These are phyloP conservation scores for Ceraclea dissimilis DNA, from an alignment of 2,888 invertebrate species.

Conservation along the genomic window DNA sequence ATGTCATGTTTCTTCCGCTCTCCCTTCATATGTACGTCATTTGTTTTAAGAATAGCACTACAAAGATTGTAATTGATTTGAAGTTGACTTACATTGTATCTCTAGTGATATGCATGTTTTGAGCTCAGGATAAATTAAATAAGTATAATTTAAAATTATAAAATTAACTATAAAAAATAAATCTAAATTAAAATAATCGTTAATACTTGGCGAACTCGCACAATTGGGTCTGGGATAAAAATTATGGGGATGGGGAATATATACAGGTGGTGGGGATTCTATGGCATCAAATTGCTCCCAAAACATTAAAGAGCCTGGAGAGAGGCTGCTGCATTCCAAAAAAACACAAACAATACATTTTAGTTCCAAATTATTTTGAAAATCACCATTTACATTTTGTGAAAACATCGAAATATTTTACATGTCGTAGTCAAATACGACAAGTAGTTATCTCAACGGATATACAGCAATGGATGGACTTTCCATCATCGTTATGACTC, in stretches of 20 bases:
- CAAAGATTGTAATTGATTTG: too few species aligned
- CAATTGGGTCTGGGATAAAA: constrained; percentile 17
- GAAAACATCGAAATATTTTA: too few species aligned
- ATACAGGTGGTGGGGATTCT: constrained; percentile 60
- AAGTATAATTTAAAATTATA: constrained; percentile 13
- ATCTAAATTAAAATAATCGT: neutral
- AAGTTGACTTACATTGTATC: constrained; percentile 6
- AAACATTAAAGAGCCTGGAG: constrained; percentile 32
- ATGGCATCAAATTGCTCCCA: constrained; percentile 55
- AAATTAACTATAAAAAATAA: constrained; percentile 7
- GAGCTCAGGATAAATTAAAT: constrained; percentile 14
- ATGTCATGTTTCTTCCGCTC: too few species aligned
- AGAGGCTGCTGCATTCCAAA: constrained; percentile 24
- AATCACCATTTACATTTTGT: too few species aligned
- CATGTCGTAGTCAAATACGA: too few species aligned
- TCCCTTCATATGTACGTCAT: too few species aligned
- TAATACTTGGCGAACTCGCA: constrained; percentile 1
- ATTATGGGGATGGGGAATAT: constrained; percentile 61
- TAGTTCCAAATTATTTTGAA: too few species aligned
- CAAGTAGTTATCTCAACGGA: too few species aligned
- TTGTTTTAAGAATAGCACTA: too few species aligned
- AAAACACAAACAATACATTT: constrained; percentile 13
- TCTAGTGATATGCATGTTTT: constrained; percentile 12
- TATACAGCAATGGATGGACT: too few species aligned
- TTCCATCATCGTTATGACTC: too few species aligned